Percentiles rank a stretch among this genome's conserved stretches.
Conservation (phyloP, 2,888 invertebrate genomes). For the Cosmia pyralina region DNA sequence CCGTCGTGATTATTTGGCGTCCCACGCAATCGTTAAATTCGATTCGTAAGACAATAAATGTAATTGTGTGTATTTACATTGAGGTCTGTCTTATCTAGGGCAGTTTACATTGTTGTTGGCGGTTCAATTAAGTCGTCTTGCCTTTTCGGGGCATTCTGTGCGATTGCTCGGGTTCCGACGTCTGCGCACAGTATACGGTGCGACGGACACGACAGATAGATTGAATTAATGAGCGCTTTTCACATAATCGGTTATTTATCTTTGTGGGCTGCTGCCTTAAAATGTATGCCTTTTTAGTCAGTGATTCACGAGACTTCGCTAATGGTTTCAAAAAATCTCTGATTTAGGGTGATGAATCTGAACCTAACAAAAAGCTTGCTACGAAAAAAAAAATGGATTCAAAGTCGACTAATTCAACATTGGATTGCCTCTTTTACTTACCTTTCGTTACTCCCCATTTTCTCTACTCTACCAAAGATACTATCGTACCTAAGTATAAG, state of each 20-base stretch:
- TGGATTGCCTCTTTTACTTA: background rate
- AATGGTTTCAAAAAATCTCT: background rate
- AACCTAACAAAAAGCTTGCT: background rate
- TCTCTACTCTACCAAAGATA: background rate
- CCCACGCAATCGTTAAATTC: slow-evolving; percentile 76
- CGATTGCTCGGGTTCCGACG: slow-evolving; percentile 28
- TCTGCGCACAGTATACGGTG: slow-evolving; percentile 30
- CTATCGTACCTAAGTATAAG: background rate
- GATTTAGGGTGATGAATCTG: background rate
- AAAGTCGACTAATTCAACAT: background rate
- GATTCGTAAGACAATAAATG: slow-evolving; percentile 69
- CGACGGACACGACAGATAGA: slow-evolving; percentile 41
- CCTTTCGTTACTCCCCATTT: background rate
- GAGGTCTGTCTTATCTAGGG: slow-evolving; percentile 51
- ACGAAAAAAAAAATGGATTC: background rate
- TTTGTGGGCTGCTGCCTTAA: slow-evolving; percentile 24
- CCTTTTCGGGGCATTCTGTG: slow-evolving; percentile 53
- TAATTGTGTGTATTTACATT: slow-evolving; percentile 71
- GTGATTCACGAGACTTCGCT: background rate
- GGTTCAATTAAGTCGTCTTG: slow-evolving; percentile 59
- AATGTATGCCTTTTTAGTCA: slow-evolving; percentile 25
- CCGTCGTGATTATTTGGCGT: slow-evolving; percentile 69
- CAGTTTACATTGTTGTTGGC: slow-evolving; percentile 40
- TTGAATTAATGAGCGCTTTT: slow-evolving; percentile 58
- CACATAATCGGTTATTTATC: slow-evolving; percentile 52